phyloP scores from a whole-genome alignment of 2,113 vertebrate species.

The Corapipo altera region DNA sequence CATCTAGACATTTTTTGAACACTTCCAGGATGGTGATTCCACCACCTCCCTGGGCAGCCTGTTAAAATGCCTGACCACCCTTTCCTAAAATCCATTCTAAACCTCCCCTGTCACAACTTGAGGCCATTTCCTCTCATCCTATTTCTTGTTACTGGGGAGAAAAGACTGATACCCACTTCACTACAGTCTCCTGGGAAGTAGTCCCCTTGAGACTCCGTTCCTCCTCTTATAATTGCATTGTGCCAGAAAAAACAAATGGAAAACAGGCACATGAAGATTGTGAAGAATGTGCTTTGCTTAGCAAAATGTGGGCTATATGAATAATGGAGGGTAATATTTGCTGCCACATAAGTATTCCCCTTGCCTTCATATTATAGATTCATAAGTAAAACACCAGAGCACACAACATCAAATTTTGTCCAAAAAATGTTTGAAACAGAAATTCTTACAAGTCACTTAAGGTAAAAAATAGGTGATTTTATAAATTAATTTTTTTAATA shows the following conservation, averaged over 20 bases:
- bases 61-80: neutral
- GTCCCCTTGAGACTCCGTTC: neutral
- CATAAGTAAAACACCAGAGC: neutral
- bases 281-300: neutral
- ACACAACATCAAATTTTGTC: neutral
- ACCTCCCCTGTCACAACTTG: neutral
- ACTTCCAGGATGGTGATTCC: neutral
- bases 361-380: neutral
- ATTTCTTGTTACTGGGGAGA: neutral
- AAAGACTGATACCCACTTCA: neutral
- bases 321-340: neutral
- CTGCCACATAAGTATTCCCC: neutral
- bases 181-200: neutral
- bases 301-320: neutral
- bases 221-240: neutral
- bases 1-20: neutral
- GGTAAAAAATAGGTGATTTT: neutral
- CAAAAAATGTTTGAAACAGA: neutral
- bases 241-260: neutral
- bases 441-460: neutral
- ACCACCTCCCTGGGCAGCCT: neutral
- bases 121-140: neutral
- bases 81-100: neutral
- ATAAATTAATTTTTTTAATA: neutral
- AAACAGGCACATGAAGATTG: neutral